These are phyloP conservation scores for Motacilla alba DNA, from an alignment of 2,113 vertebrate species.

Conservation along the genomic window DNA sequence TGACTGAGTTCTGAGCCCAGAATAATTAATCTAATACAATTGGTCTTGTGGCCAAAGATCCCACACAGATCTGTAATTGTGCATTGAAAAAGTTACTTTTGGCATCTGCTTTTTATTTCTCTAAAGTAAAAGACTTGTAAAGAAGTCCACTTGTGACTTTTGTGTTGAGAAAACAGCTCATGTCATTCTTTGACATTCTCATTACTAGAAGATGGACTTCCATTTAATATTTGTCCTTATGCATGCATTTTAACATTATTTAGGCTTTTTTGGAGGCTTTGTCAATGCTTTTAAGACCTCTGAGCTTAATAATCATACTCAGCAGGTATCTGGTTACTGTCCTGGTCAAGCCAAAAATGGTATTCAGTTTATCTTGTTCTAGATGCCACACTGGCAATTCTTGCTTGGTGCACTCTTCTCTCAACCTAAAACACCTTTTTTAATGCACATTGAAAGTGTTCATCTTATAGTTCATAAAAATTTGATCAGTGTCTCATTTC, in stretches of 20 bases:
- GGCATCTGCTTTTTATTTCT: background rate
- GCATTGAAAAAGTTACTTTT: background rate
- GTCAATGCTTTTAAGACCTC: background rate
- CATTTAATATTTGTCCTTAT: background rate
- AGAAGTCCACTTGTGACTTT: background rate
- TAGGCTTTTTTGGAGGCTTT: background rate
- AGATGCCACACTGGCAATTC: background rate
- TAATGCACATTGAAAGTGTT: background rate
- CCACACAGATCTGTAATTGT: background rate
- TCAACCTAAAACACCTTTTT: background rate
- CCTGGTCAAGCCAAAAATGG: background rate
- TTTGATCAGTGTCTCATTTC: background rate
- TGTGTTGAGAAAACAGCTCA: background rate
- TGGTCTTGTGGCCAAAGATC: background rate
- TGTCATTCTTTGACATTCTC: background rate
- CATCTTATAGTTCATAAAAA: background rate
- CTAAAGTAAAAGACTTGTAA: background rate
- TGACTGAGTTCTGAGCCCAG: background rate
- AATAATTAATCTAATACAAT: background rate
- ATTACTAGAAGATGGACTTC: background rate
- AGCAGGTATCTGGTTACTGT: background rate
- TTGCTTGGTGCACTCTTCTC: background rate
- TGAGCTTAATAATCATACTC: background rate
- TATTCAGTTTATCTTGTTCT: background rate
- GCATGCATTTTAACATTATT: background rate